phyloP scores from a whole-genome alignment of 2,113 vertebrate species.

The Hyaena hyaena region DNA sequence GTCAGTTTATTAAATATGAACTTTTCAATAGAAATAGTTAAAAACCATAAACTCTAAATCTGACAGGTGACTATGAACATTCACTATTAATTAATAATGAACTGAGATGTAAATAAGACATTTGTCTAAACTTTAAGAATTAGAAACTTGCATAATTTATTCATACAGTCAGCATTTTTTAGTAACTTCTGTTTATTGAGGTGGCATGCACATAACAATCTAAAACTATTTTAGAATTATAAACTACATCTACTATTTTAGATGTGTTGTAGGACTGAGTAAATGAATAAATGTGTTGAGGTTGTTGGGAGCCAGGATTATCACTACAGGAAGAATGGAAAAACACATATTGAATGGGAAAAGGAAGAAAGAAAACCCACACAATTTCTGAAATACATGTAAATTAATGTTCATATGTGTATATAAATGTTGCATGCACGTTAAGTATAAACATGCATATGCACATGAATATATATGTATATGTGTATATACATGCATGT shows the following conservation, averaged over 20 bases:
- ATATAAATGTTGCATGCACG: neutral
- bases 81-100: neutral
- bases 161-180: neutral
- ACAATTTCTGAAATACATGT: neutral
- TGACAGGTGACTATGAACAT: neutral
- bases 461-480: neutral
- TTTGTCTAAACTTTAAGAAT: neutral
- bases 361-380: neutral
- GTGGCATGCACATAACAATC: neutral
- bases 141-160: neutral
- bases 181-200: neutral
- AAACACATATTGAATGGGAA: neutral
- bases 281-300: neutral
- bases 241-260: neutral
- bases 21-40: neutral
- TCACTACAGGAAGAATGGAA: neutral
- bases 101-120: neutral
- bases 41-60: constrained; percentile 14
- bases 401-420: neutral
- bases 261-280: neutral
- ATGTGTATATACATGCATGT: neutral
- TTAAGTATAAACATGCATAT: neutral
- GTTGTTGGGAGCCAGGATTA: neutral
- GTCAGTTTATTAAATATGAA: constrained; percentile 37
- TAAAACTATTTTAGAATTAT: neutral